These are phyloP conservation scores for Cerastoderma edule DNA, from an alignment of 2,888 invertebrate species.

Conservation along the genomic window DNA sequence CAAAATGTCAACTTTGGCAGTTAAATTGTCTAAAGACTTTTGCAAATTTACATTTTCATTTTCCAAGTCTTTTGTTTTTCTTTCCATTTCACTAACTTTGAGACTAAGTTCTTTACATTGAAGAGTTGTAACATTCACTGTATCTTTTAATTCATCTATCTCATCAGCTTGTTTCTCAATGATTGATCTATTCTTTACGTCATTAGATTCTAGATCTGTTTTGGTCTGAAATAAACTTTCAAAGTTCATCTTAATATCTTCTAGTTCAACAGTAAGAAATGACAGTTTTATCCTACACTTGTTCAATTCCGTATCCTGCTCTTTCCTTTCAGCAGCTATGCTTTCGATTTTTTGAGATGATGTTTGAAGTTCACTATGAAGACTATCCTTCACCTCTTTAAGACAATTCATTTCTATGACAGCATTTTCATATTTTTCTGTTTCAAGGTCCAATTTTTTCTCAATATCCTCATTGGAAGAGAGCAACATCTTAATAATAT, in stretches of 20 bases:
- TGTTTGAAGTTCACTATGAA: slow-evolving; percentile 30
- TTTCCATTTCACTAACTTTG: slow-evolving; percentile 15
- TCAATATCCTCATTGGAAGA: slow-evolving; percentile 6
- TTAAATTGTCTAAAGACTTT: slow-evolving; percentile 38
- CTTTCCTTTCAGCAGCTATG: not conserved
- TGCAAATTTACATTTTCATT: slow-evolving; percentile 38
- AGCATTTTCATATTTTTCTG: slow-evolving; percentile 18
- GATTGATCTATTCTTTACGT: not conserved
- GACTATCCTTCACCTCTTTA: slow-evolving; percentile 22
- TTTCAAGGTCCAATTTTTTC: not conserved
- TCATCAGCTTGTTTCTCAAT: slow-evolving; percentile 9
- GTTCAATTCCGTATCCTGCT: not conserved
- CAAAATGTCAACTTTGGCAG: slow-evolving; percentile 30
- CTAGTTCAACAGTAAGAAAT: not conserved
- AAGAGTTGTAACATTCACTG: slow-evolving; percentile 13
- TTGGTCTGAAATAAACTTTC: too few species aligned
- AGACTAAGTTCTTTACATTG: slow-evolving; percentile 37
- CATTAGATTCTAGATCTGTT: slow-evolving; percentile 4
- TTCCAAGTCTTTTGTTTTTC: slow-evolving; percentile 18
- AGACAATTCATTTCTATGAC: slow-evolving; percentile 21
- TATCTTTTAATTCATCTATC: slow-evolving; percentile 38
- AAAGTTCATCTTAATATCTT: too few species aligned
- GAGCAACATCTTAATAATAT: not conserved
- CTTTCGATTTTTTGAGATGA: not conserved
- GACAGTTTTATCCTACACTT: not conserved